Evolutionary conservation across 2,888 invertebrate species (phyloP).

Genomic region (Timandra comae): DNA sequence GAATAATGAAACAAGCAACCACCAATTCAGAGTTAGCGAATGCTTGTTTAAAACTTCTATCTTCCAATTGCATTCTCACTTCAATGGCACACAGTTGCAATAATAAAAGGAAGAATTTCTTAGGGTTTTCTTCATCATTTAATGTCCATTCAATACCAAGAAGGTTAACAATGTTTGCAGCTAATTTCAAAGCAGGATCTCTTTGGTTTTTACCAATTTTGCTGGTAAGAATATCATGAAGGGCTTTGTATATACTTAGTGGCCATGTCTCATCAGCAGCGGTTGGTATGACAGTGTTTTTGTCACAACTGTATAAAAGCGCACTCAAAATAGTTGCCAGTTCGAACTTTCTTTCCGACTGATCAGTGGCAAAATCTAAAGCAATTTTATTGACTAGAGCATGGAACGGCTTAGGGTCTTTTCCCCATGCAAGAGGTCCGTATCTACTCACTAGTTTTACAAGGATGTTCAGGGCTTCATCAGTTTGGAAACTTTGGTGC

Average conservation of each 20-base stretch:
- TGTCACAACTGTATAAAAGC: slow-evolving; percentile 83
- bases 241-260: slow-evolving; percentile 85
- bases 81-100: slow-evolving; percentile 94
- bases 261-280: slow-evolving; percentile 88
- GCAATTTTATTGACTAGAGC: slow-evolving; percentile 88
- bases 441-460: slow-evolving; percentile 84
- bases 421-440: slow-evolving; percentile 86
- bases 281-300: slow-evolving; percentile 78
- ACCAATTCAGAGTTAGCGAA: slow-evolving; percentile 85
- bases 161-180: slow-evolving; percentile 86
- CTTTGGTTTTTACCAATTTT: slow-evolving; percentile 92
- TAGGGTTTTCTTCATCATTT: slow-evolving; percentile 86
- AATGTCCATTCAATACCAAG: slow-evolving; percentile 91
- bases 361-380: slow-evolving; percentile 91
- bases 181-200: slow-evolving; percentile 90
- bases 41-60: slow-evolving; percentile 87
- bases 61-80: slow-evolving; percentile 95
- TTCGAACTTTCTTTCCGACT: slow-evolving; percentile 93
- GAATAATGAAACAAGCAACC: slow-evolving; percentile 88
- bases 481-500: slow-evolving; percentile 92
- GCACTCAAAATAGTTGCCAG: slow-evolving; percentile 87
- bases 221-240: slow-evolving; percentile 89
- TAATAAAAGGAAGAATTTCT: slow-evolving; percentile 87
- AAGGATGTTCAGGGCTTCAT: slow-evolving; percentile 89
- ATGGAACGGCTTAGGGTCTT: slow-evolving; percentile 87